Conservation (phyloP, 2,888 invertebrate genomes). For the Eudasyphora cyanicolor region DNA sequence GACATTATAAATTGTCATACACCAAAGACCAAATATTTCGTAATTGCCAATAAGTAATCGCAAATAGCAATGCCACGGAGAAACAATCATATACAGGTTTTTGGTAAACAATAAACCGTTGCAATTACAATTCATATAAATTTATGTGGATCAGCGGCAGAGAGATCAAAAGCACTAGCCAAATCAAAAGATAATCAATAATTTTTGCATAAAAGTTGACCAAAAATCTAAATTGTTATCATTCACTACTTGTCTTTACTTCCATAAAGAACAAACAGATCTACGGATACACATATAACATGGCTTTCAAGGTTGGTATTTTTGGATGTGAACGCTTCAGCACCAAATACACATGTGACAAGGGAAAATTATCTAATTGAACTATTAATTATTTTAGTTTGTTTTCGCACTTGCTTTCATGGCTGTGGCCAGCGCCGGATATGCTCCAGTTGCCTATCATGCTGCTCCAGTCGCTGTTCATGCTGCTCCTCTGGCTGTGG, state of each 20-base stretch:
- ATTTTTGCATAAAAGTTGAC: slow-evolving; percentile 70
- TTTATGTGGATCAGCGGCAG: neutral
- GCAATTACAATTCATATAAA: no score
- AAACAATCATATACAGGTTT: no score
- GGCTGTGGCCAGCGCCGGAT: slow-evolving; percentile 74
- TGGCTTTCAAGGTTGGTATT: slow-evolving; percentile 69
- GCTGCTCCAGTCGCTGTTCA: slow-evolving; percentile 58
- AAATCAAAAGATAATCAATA: neutral
- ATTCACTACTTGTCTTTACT: slow-evolving; percentile 69
- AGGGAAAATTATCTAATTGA: no score
- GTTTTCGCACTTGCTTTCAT: slow-evolving; percentile 65
- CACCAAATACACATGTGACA: slow-evolving; percentile 3
- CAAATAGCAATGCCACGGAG: no score
- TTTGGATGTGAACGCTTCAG: neutral
- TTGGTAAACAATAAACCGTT: no score
- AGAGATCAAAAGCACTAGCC: neutral
- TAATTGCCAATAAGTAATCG: no score
- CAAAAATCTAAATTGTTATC: slow-evolving; percentile 67
- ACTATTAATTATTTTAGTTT: slow-evolving; percentile 14
- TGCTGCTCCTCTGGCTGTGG: slow-evolving; percentile 63
- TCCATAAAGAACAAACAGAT: slow-evolving; percentile 65
- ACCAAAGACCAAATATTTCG: no score
- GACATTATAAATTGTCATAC: no score
- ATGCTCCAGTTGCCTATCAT: slow-evolving; percentile 67
- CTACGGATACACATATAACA: slow-evolving; percentile 58